Percentiles rank a stretch among this genome's conserved stretches.
Conservation (phyloP, 2,888 invertebrate species). For the Synanthedon formicaeformis region DNA sequence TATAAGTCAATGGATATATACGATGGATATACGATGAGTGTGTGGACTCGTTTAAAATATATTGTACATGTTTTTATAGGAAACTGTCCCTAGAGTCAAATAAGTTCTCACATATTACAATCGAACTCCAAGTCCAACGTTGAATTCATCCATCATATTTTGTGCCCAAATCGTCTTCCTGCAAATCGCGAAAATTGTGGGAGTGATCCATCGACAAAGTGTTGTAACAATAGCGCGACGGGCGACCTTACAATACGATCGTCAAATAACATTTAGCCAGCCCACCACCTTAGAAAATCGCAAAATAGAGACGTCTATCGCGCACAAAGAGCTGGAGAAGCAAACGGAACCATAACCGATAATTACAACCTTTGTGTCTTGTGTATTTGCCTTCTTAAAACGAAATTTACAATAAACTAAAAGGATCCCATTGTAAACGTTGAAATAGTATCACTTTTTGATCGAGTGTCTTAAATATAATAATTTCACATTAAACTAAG, state of each 20-base stretch:
- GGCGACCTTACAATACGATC: conserved; percentile 62
- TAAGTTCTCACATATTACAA: conserved; percentile 50
- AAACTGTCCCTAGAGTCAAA: conserved; percentile 44
- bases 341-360: conserved; percentile 55
- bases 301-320: conserved; percentile 62
- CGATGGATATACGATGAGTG: no score
- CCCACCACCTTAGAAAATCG: conserved; percentile 67
- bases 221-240: conserved; percentile 47
- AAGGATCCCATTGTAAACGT: conserved; percentile 28
- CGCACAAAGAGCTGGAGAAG: conserved; percentile 49
- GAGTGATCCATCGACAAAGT: conserved; percentile 59
- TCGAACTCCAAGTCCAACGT: conserved; percentile 24
- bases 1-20: no score
- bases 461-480: background rate
- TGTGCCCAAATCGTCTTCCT: conserved; percentile 30
- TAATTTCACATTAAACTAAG: background rate
- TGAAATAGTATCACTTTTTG: conserved; percentile 18
- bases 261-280: conserved; percentile 69
- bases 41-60: no score
- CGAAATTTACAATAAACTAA: conserved; percentile 33
- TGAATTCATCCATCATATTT: conserved; percentile 51
- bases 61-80: no score
- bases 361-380: conserved; percentile 62
- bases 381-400: conserved; percentile 43
- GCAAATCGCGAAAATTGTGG: conserved; percentile 59